A percentile compares a stretch with the other conserved stretches of the same genome.
phyloP scores from a whole-genome alignment of 2,888 invertebrate genomes.

The Tubiluchus corallicola region DNA sequence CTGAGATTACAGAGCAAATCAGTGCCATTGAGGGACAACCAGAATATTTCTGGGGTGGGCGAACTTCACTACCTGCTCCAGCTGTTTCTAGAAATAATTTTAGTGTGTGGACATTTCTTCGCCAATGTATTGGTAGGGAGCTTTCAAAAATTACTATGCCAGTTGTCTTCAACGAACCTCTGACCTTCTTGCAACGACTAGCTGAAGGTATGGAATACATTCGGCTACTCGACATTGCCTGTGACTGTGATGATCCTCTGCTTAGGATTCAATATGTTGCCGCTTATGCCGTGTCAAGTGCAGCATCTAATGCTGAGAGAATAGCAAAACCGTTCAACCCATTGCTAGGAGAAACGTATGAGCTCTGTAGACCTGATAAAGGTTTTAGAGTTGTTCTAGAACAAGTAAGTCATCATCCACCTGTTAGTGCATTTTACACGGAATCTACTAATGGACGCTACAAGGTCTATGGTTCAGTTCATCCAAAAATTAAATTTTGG shows the following conservation, averaged over 20 bases:
- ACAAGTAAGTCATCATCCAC: constrained; percentile 85
- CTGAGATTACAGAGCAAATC: no score
- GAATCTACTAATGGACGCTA: constrained; percentile 47
- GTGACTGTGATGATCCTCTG: constrained; percentile 54
- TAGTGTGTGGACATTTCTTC: constrained; percentile 73
- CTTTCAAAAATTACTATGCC: constrained; percentile 92
- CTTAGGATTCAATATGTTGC: constrained; percentile 54
- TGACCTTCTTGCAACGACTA: constrained; percentile 81
- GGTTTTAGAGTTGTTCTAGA: constrained; percentile 31
- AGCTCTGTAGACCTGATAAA: constrained; percentile 37
- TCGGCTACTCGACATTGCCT: constrained; percentile 50
- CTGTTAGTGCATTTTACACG: constrained; percentile 82
- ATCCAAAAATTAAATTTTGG: constrained; percentile 87
- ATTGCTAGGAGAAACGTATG: constrained; percentile 82
- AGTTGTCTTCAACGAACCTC: constrained; percentile 84
- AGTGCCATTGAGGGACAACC: no score
- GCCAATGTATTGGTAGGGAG: constrained; percentile 59
- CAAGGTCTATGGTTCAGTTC: constrained; percentile 74
- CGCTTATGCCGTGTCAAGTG: constrained; percentile 81
- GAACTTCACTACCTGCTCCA: constrained; percentile 30
- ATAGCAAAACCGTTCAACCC: constrained; percentile 94
- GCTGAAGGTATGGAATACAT: constrained; percentile 87
- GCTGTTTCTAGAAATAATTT: constrained; percentile 45
- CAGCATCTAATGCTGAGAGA: constrained; percentile 85
- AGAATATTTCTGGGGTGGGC: no score